Percentiles rank a stretch among this genome's conserved stretches.
phyloP scores from a whole-genome alignment of 2,888 invertebrate species.

The Lasioglossum malachurum region DNA sequence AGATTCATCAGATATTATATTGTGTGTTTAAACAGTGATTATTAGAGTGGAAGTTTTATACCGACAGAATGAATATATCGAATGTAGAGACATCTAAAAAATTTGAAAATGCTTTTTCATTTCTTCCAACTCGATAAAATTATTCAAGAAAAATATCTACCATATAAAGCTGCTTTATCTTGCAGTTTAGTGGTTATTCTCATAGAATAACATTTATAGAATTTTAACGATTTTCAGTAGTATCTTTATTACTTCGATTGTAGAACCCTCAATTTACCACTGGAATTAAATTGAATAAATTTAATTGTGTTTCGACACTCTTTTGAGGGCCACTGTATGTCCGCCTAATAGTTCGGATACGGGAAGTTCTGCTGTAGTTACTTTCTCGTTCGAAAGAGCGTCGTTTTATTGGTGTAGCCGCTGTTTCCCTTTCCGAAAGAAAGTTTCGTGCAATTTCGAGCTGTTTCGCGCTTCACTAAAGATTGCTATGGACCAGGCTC shows the following conservation, averaged over 20 bases:
- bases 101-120: not conserved
- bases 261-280: not conserved
- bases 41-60: not conserved
- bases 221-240: not conserved
- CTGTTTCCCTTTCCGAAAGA: constrained; percentile 32
- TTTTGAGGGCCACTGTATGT: not conserved
- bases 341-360: not conserved
- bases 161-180: not conserved
- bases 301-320: not conserved
- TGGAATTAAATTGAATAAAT: not conserved
- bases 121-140: not conserved
- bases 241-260: not conserved
- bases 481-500: constrained; percentile 27
- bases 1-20: not conserved
- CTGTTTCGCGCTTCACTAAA: constrained; percentile 45
- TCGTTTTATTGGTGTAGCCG: constrained; percentile 22
- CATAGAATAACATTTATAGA: not conserved
- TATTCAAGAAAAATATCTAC: not conserved
- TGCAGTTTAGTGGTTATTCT: not conserved
- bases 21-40: not conserved
- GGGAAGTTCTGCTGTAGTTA: not conserved
- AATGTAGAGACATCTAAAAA: not conserved
- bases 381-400: constrained; percentile 2
- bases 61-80: not conserved
- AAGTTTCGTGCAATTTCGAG: constrained; percentile 52